Percentiles rank a stretch among this genome's conserved stretches.
Conservation (phyloP, 1,140 invertebrate species). For the Globodera rostochiensis region DNA sequence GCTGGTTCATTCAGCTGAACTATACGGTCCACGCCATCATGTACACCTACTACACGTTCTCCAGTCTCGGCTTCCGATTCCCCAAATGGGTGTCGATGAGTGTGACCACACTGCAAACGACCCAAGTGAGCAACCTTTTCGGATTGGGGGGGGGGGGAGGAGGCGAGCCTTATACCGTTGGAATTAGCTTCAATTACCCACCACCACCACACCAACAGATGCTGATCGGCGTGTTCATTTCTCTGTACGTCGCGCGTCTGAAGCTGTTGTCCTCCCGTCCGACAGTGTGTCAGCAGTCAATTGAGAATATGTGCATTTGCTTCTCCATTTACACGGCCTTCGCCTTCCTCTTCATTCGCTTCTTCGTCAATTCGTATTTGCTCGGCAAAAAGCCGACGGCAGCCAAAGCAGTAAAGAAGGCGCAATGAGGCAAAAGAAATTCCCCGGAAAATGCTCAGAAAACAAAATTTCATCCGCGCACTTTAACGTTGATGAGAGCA, state of each 20-base stretch:
- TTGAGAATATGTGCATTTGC: conserved; percentile 38
- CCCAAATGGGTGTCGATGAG: conserved; percentile 82
- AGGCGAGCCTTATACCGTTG: neutral
- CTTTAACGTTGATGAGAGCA: conserved; percentile 3
- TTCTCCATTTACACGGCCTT: conserved; percentile 41
- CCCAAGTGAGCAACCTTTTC: conserved; percentile 70
- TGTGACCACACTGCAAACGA: conserved; percentile 86
- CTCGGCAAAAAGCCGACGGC: neutral
- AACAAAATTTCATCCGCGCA: conserved; percentile 5
- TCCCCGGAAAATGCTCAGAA: neutral
- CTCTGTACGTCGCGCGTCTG: conserved; percentile 72
- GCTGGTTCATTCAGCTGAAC: conserved; percentile 89
- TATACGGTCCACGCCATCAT: conserved; percentile 94
- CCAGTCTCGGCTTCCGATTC: conserved; percentile 82
- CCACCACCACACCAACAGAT: conserved; percentile 69
- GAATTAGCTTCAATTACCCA: neutral
- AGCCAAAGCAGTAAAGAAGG: conserved; percentile 3
- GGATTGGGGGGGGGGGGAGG: neutral
- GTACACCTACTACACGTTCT: conserved; percentile 90
- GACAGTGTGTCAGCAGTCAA: conserved; percentile 36
- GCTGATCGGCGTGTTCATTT: conserved; percentile 87
- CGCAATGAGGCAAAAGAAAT: conserved; percentile 8
- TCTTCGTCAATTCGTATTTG: conserved; percentile 40
- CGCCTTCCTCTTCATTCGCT: conserved; percentile 39
- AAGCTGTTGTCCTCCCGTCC: conserved; percentile 34